Evolutionary conservation across 2,888 invertebrate species (phyloP).

Genomic region (Thecophora atra): DNA sequence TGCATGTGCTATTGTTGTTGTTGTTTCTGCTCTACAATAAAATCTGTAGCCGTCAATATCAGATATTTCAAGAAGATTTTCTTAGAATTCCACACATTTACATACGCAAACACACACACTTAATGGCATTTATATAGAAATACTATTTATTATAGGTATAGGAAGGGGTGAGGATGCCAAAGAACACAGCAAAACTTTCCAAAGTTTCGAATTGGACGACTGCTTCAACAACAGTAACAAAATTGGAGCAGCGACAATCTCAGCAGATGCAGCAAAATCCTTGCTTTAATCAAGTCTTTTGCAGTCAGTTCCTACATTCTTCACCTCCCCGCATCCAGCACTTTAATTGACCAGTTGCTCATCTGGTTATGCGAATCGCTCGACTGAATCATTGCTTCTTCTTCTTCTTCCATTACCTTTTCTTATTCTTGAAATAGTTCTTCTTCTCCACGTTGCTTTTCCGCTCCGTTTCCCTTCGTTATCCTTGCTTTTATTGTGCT

Average conservation of each 20-base stretch:
- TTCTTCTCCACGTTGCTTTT: neutral
- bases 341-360: conserved; percentile 31
- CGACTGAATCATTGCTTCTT: neutral
- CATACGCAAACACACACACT: neutral
- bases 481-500: neutral
- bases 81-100: neutral
- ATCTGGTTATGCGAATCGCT: conserved; percentile 24
- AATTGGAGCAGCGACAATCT: neutral
- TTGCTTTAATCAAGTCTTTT: neutral
- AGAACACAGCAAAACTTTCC: too few relatives aligned
- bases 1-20: conserved; percentile 23
- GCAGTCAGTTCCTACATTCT: neutral
- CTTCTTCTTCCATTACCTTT: neutral
- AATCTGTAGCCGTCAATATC: conserved; percentile 26
- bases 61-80: conserved; percentile 30
- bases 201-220: too few relatives aligned
- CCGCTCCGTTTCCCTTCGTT: neutral
- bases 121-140: neutral
- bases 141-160: too few relatives aligned
- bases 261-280: neutral
- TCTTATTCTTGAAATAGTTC: neutral
- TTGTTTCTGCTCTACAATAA: neutral
- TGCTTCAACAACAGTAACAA: conserved; percentile 18
- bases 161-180: too few relatives aligned
- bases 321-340: neutral